Base-by-base conservation (phyloP, 64 coral and sea anemone genomes). In the Actinia equina region DNA sequence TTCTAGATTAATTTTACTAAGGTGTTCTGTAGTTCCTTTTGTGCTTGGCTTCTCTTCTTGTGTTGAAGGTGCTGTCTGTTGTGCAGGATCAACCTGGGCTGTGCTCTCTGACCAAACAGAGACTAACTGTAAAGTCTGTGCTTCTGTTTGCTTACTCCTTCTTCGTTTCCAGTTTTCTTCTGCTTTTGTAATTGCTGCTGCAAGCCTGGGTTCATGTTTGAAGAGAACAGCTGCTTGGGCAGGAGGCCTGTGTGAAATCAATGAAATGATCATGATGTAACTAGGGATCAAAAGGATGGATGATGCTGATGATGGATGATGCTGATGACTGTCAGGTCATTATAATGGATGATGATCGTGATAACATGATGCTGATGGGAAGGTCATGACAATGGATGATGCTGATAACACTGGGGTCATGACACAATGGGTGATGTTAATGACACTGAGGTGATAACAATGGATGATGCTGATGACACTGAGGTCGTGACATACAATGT, bases 191-290 rank as follows among this genome's bases (percentile, higher is more conserved):
- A 83, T 52, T 3, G 62, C 62, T n/a, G 82, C 82, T 53, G 46
- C 49, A 17, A 84, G 46, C 58, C 17, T 19, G 45, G 82, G 49
- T 55, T 84, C 82, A 51, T 53, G 82, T 58, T 58, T 85, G 43
- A 85, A 85, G 37, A 85, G 55, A 30, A 85, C 55, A 61, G 83
- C 83, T 52, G 83, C 83, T 85, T 63, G 53, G 17, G 51, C 83
- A 60, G 59, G 22, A 5, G 82, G 83, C 13, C 53, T 85, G 26
- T 4, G 7, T 49, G 17, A 81, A 81, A n/a, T 81, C 17, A 81
- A 51, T 26, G 26, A 23, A 65, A n/a, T n/a, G 10, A 16, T 57
- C 55, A 57, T 57, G 55, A 57, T 57, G 11, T 57, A 57, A 23
- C 19, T 65, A 23, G 20, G 20, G 62, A 20, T 19, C 6, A 65